These are phyloP conservation scores for Ips typographus DNA, from an alignment of 1,140 invertebrate species.

Conservation along the genomic window DNA sequence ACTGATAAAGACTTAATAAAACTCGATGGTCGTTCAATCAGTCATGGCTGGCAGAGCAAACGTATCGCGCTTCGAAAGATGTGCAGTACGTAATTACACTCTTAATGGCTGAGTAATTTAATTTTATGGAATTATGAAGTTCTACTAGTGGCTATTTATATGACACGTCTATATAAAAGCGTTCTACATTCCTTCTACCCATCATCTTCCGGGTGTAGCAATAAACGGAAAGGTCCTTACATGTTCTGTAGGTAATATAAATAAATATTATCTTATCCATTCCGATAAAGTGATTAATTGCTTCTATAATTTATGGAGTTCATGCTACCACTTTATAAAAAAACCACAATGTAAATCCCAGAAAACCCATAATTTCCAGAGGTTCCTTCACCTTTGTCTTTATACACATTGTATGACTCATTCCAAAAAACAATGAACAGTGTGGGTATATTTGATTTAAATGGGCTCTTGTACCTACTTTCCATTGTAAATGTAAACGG, in stretches of 20 bases:
- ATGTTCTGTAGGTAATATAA: too few species aligned
- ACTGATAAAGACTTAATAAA: constrained; percentile 9
- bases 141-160: neutral
- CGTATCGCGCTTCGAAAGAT: neutral
- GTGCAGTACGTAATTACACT: neutral
- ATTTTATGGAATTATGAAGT: constrained; percentile 15
- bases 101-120: constrained; percentile 3
- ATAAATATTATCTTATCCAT: too few species aligned
- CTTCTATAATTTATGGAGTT: too few species aligned
- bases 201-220: neutral
- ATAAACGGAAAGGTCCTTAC: too few species aligned
- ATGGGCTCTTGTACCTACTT: constrained; percentile 15
- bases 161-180: constrained; percentile 2
- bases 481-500: constrained; percentile 13
- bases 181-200: neutral
- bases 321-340: too few species aligned
- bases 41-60: constrained; percentile 4
- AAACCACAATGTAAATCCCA: neutral
- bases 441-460: constrained; percentile 40
- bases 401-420: constrained; percentile 10
- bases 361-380: constrained; percentile 10
- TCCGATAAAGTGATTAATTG: too few species aligned
- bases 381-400: constrained; percentile 16
- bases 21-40: neutral
- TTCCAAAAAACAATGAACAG: constrained; percentile 41